Evolutionary conservation across 2,113 vertebrate species (phyloP).

Genomic region (Leptodactylus fuscus): DNA sequence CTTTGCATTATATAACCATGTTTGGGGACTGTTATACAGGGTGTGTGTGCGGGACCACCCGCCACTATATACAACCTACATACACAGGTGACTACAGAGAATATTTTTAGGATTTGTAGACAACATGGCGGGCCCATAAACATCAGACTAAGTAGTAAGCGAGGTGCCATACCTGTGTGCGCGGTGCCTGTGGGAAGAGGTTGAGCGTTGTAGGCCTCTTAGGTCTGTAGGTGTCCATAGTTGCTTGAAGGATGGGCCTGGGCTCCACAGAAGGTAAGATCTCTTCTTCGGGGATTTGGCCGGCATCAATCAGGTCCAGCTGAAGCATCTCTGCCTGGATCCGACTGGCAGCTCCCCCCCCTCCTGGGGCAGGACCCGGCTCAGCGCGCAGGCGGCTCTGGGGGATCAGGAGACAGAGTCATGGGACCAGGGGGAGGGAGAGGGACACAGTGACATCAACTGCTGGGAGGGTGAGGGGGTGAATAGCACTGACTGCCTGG

Average conservation of each 20-base stretch:
- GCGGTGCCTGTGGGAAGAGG: slow-evolving; percentile 94
- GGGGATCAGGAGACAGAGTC: slow-evolving; percentile 69
- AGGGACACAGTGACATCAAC: slow-evolving; percentile 31
- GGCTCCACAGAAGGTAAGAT: slow-evolving; percentile 68
- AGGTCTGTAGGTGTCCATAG: slow-evolving; percentile 91
- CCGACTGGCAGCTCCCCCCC: slow-evolving; percentile 81
- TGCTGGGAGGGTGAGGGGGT: background rate
- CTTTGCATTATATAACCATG: too few relatives aligned
- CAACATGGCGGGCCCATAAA: background rate
- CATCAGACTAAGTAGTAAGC: background rate
- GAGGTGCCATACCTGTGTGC: slow-evolving; percentile 84
- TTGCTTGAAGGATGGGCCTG: slow-evolving; percentile 73
- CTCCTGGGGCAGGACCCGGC: slow-evolving; percentile 76
- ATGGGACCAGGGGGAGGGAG: slow-evolving; percentile 63
- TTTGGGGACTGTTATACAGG: too few relatives aligned
- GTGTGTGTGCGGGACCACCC: too few relatives aligned
- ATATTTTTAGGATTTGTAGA: too few relatives aligned
- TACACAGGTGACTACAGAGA: too few relatives aligned
- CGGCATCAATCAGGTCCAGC: slow-evolving; percentile 91
- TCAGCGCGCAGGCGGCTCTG: slow-evolving; percentile 79
- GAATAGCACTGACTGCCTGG: background rate
- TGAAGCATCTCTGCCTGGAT: slow-evolving; percentile 94
- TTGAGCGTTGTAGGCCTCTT: slow-evolving; percentile 96
- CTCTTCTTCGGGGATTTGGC: slow-evolving; percentile 72
- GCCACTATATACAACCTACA: too few relatives aligned